phyloP scores from a whole-genome alignment of 1,140 invertebrate species.

The Neodiprion lecontei region DNA sequence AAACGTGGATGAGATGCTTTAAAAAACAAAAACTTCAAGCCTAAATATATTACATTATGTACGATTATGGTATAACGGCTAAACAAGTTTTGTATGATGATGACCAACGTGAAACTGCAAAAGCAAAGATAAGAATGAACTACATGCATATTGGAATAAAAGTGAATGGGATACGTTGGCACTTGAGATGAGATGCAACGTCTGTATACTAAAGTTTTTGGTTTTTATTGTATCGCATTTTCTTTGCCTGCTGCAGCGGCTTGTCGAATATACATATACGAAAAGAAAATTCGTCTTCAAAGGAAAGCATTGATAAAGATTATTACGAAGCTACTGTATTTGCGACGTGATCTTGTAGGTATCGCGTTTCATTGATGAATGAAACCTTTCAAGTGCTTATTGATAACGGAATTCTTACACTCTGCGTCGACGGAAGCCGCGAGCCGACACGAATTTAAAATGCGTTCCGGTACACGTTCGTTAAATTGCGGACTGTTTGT shows the following conservation, averaged over 20 bases:
- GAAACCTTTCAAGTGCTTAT: neutral
- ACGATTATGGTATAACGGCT: too few species aligned
- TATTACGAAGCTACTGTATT: neutral
- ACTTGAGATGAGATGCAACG: too few species aligned
- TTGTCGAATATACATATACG: neutral
- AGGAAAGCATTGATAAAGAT: neutral
- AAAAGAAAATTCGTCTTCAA: neutral
- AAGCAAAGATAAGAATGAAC: neutral
- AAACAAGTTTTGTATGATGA: neutral
- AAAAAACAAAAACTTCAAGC: too few species aligned
- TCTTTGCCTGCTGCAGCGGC: too few species aligned
- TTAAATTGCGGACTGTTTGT: neutral
- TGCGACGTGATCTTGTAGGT: neutral
- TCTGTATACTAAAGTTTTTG: too few species aligned
- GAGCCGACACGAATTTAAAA: neutral
- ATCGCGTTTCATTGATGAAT: constrained; percentile 4
- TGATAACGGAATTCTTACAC: neutral
- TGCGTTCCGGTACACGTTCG: neutral
- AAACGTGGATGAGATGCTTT: too few species aligned
- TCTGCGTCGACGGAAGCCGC: neutral
- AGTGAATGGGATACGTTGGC: too few species aligned
- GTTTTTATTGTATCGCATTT: too few species aligned
- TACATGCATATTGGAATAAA: too few species aligned
- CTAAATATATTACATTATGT: too few species aligned
- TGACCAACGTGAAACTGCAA: neutral